Evolutionary conservation across 2,797 vertebrate species (phyloP), one percentile per base, ranked within the genome.

Genomic region (Denticeps clupeoides): DNA sequence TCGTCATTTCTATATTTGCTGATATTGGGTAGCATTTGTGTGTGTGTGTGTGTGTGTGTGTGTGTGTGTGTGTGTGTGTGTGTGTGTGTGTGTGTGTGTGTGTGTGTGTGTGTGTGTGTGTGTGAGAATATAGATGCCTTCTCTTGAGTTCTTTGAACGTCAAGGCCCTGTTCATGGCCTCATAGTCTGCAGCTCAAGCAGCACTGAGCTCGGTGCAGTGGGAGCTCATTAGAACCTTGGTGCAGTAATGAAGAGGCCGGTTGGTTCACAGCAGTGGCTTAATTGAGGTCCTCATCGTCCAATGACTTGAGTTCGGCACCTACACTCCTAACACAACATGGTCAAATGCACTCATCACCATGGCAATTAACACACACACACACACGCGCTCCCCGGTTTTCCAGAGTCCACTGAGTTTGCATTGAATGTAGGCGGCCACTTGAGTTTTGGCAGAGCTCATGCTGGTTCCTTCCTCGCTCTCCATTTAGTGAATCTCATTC

Each of bases 321-420:
- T n/a, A n/a, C n/a, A n/a, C n/a, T n/a, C n/a, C n/a, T n/a, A n/a
- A n/a, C n/a, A n/a, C n/a, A n/a, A n/a, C n/a, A n/a, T n/a, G n/a
- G n/a, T n/a, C n/a, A n/a, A n/a, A n/a, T n/a, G n/a, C 57, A 45
- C 32, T 81, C 75, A 82, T 83, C 77, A 71, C 77, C 68, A 74
- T 68, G 63, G 74, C 64, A 50, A 73, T 74, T 55, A 46, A 52
- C 28, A 49, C 68, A 60, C 51, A n/a, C n/a, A n/a, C n/a, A n/a
- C 10, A 53, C 53, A 60, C 67, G 49, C 43, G 60, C 33, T 46
- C 60, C 51, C 62, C 47, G 38, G 59, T 59, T 13, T 22, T 59
- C 47, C 46, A 11, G 19, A 40, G 65, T n/a, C n/a, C n/a, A n/a
- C n/a, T n/a, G n/a, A n/a, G n/a, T n/a, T n/a, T n/a, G n/a, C 62